Evolutionary conservation across 1,140 invertebrate genomes (phyloP).

Genomic region (Tribolium madens): DNA sequence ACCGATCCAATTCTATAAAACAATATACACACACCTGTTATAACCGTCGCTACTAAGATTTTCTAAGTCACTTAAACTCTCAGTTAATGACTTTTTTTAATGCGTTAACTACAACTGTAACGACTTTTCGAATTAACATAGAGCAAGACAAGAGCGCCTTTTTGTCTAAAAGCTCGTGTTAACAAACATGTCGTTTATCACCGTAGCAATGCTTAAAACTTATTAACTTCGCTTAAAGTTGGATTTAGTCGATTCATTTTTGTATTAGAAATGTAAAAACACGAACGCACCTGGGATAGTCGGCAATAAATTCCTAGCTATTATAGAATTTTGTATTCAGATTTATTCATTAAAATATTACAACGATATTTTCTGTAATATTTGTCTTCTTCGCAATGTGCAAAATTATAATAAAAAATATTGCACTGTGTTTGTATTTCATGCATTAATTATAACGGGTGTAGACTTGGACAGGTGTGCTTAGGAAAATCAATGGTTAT

Average conservation of each 20-base stretch:
- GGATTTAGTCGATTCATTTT: background rate
- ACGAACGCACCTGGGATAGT: background rate
- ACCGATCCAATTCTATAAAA: background rate
- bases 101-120: too few species aligned
- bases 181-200: background rate
- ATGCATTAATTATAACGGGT: constrained; percentile 8
- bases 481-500: constrained; percentile 32
- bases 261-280: background rate
- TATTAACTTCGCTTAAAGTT: background rate
- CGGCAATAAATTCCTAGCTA: constrained; percentile 7
- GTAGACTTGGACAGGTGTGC: constrained; percentile 10
- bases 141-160: background rate
- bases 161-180: background rate
- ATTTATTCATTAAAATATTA: constrained; percentile 30
- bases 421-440: constrained; percentile 10
- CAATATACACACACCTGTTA: background rate
- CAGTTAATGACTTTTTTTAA: too few species aligned
- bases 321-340: constrained; percentile 4
- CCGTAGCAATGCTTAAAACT: background rate
- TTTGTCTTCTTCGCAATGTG: background rate
- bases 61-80: too few species aligned
- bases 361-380: constrained; percentile 13
- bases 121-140: too few species aligned
- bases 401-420: constrained; percentile 16
- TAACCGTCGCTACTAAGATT: too few species aligned